Conservation (phyloP, 2,113 vertebrate genomes). For the mouse (Mus musculus) region DNA sequence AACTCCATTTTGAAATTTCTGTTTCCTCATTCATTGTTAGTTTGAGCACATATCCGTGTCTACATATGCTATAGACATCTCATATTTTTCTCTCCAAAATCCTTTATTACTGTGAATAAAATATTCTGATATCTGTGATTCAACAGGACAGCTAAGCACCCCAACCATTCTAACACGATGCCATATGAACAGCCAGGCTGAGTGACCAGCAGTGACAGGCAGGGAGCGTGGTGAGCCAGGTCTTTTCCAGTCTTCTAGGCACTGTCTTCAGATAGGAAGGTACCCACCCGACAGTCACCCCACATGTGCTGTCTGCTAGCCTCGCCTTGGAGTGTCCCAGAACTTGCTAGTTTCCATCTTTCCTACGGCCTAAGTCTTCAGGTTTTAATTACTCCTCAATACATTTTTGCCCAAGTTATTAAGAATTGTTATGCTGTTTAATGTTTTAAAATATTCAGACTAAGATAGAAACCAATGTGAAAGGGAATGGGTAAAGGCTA, state of each 20-base stretch:
- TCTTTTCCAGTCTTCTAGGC: not conserved
- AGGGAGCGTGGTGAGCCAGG: not conserved
- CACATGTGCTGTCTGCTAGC: not conserved
- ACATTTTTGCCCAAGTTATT: constrained; percentile 20
- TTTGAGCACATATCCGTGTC: not conserved
- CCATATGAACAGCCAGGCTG: not conserved
- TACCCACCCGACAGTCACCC: not conserved
- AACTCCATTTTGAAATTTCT: constrained; percentile 53
- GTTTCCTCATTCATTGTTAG: not conserved
- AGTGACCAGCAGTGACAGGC: not conserved
- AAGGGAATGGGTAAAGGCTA: not conserved
- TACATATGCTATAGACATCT: not conserved
- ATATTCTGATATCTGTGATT: not conserved
- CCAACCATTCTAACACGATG: not conserved
- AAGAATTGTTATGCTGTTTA: not conserved
- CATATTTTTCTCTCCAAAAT: constrained; percentile 18
- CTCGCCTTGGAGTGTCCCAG: not conserved
- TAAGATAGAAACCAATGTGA: constrained; percentile 48
- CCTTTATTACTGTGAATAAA: not conserved
- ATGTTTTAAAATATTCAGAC: constrained; percentile 13
- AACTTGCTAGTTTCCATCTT: constrained; percentile 47
- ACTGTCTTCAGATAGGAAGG: not conserved
- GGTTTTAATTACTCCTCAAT: constrained; percentile 17
- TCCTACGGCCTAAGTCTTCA: constrained; percentile 3
- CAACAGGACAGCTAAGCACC: not conserved